phyloP scores from a whole-genome alignment of 30 jellyfish, hydroid and myxozoan species.

The Pseudorhiza aurosa region DNA sequence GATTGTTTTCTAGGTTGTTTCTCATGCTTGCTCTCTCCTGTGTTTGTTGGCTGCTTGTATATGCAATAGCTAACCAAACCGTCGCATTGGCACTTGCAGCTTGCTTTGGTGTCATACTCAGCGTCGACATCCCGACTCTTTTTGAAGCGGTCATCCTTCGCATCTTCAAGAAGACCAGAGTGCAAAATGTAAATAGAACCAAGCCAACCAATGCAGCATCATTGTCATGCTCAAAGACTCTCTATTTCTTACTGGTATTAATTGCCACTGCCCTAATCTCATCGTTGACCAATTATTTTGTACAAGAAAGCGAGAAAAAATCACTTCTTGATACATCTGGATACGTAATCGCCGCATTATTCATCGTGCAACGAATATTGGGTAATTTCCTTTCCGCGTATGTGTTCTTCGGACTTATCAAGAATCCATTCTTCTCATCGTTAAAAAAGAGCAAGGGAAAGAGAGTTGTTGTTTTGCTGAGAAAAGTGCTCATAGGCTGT shows the following conservation, averaged over 20 bases:
- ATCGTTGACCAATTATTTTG: slow-evolving; percentile 1
- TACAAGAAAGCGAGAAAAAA: neutral
- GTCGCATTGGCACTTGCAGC: neutral
- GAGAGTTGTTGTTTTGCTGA: slow-evolving; percentile 1
- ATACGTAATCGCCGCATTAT: slow-evolving; percentile 17
- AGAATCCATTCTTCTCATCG: slow-evolving; percentile 50
- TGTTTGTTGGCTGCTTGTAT: slow-evolving; percentile 12
- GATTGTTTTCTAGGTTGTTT: slow-evolving; percentile 41
- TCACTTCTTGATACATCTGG: slow-evolving; percentile 40
- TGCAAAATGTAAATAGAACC: neutral
- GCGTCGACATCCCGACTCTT: slow-evolving; percentile 37
- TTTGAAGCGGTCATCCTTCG: neutral
- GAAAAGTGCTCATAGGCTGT: slow-evolving; percentile 28
- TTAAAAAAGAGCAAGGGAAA: slow-evolving; percentile 11
- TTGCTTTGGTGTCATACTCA: slow-evolving; percentile 9
- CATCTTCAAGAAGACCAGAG: neutral
- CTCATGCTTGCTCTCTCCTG: slow-evolving; percentile 30
- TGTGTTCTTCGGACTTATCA: slow-evolving; percentile 64
- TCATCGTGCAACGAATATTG: neutral
- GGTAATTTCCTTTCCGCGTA: slow-evolving; percentile 37
- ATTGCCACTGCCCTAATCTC: slow-evolving; percentile 35
- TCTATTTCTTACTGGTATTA: slow-evolving; percentile 18
- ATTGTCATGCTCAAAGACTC: slow-evolving; percentile 31
- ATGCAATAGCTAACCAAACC: slow-evolving; percentile 16
- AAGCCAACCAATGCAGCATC: neutral